Evolutionary conservation across 2,113 vertebrate species (phyloP).

Genomic region (Ictidomys tridecemlineatus): DNA sequence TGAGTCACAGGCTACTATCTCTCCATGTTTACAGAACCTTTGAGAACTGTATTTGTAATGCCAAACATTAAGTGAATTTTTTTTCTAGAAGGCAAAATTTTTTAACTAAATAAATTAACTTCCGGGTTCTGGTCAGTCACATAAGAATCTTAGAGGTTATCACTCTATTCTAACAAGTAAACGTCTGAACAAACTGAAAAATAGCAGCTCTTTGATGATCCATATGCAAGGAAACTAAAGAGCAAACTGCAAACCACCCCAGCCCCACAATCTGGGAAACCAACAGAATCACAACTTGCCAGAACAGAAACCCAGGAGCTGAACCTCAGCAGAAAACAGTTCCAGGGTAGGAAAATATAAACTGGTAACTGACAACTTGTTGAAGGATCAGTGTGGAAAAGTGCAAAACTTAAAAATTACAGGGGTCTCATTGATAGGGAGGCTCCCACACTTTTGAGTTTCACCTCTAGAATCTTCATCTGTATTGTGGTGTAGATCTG

Average conservation of each 20-base stretch:
- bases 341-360: background rate
- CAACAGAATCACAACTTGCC: background rate
- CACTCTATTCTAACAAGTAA: background rate
- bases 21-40: background rate
- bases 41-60: slow-evolving; percentile 24
- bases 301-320: background rate
- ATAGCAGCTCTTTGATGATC: background rate
- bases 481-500: no score
- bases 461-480: background rate
- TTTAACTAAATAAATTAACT: slow-evolving; percentile 47
- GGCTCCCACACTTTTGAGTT: background rate
- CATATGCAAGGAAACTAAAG: background rate
- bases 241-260: background rate
- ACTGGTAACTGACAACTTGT: background rate
- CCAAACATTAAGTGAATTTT: slow-evolving; percentile 2
- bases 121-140: background rate
- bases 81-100: slow-evolving; percentile 7
- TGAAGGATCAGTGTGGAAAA: background rate
- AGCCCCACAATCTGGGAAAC: background rate
- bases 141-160: background rate
- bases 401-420: background rate
- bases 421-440: background rate
- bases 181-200: background rate
- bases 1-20: background rate
- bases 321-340: background rate